A percentile compares a stretch with the other conserved stretches of the same genome.
phyloP scores from a whole-genome alignment of 2,797 vertebrate species.

The Rousettus madagascariensis region DNA sequence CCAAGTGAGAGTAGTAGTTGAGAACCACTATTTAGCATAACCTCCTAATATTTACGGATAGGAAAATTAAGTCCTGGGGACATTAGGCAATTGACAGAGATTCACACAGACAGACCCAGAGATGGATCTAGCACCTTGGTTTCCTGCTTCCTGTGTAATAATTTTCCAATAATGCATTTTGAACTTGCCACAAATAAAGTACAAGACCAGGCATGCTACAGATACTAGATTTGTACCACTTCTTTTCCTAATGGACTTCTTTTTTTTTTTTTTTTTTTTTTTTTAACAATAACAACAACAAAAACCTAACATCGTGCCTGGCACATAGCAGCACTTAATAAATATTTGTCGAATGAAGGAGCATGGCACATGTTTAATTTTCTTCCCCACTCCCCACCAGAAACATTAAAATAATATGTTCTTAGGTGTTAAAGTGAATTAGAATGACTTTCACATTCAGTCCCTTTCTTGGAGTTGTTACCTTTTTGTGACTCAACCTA shows the following conservation, averaged over 20 bases:
- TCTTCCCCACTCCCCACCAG: background rate
- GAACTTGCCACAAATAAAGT: background rate
- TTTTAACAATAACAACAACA: background rate
- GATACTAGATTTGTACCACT: background rate
- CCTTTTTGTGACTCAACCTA: slow-evolving; percentile 52
- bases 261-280: background rate
- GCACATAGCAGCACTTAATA: slow-evolving; percentile 42
- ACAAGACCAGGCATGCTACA: background rate
- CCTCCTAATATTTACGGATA: background rate
- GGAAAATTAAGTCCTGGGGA: background rate
- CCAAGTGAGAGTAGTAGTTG: background rate
- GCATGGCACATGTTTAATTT: slow-evolving; percentile 1
- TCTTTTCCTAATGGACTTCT: background rate
- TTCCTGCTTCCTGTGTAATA: background rate
- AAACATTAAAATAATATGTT: slow-evolving; percentile 21
- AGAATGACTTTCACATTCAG: background rate
- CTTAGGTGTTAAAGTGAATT: background rate
- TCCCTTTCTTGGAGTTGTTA: background rate
- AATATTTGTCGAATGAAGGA: slow-evolving; percentile 36
- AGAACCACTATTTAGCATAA: background rate
- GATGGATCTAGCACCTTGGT: background rate
- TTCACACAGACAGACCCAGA: background rate
- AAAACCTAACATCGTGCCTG: background rate
- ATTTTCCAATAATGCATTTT: background rate
- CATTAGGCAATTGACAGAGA: background rate